phyloP scores from a whole-genome alignment of 2,113 vertebrate genomes.

The Marcusenius ussheri region DNA sequence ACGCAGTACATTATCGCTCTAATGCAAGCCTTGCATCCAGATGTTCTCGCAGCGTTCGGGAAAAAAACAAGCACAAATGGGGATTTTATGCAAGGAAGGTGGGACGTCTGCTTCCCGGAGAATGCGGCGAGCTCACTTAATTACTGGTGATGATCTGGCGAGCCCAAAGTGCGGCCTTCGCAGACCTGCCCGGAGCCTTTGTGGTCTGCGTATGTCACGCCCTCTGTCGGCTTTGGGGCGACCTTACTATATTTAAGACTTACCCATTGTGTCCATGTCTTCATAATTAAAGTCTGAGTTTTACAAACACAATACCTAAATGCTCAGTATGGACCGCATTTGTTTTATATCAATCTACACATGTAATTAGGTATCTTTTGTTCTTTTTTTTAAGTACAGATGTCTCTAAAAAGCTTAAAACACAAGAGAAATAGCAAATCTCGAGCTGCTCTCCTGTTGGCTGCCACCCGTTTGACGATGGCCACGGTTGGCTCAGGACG shows the following conservation, averaged over 20 bases:
- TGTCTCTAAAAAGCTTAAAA: background rate
- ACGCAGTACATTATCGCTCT: constrained; percentile 41
- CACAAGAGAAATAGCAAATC: background rate
- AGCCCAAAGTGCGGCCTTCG: background rate
- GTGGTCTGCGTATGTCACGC: background rate
- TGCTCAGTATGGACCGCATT: background rate
- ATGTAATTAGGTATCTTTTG: background rate
- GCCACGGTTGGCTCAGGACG: background rate
- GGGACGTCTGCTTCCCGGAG: background rate
- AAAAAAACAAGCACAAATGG: background rate
- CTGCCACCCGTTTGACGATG: background rate
- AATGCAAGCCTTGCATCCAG: constrained; percentile 34
- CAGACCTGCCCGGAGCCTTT: background rate
- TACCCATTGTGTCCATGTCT: background rate
- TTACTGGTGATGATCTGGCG: background rate
- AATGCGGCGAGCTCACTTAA: background rate
- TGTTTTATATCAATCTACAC: background rate
- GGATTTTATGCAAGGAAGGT: background rate
- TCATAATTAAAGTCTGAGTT: background rate
- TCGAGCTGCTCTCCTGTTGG: background rate
- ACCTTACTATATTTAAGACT: background rate
- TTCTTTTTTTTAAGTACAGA: background rate
- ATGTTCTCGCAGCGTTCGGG: constrained; percentile 26
- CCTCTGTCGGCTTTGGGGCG: background rate
- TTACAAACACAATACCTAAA: background rate